Percentiles rank a stretch among this genome's conserved stretches.
Conservation (phyloP, 2,113 vertebrate species). For the Nansenia antarctica region DNA sequence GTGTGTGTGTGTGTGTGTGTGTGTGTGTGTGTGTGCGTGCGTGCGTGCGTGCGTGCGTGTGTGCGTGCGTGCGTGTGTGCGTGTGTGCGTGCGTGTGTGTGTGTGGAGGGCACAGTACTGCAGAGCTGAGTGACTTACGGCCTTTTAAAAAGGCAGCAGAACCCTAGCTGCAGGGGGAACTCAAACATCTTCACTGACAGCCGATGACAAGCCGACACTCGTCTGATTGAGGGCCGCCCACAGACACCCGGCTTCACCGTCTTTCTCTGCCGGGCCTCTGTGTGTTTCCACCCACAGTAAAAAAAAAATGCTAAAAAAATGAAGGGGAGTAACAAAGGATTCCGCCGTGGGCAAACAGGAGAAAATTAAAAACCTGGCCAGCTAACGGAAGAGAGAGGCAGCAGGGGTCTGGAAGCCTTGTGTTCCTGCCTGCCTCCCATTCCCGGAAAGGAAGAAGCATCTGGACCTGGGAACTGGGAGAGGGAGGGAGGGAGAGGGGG, state of each 20-base stretch:
- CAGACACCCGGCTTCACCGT: neutral
- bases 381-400: neutral
- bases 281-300: neutral
- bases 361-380: neutral
- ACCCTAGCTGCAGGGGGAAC: neutral
- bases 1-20: neutral
- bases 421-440: neutral
- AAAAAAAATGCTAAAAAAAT: too few relatives aligned
- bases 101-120: neutral
- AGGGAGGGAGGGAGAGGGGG: neutral
- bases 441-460: constrained; percentile 15
- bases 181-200: constrained; percentile 27
- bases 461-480: constrained; percentile 12
- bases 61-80: neutral
- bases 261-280: neutral
- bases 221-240: constrained; percentile 2
- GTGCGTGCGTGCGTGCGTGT: neutral
- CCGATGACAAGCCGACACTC: constrained; percentile 36
- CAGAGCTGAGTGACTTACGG: neutral
- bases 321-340: neutral
- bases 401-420: neutral
- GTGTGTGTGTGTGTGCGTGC: neutral
- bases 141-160: neutral
- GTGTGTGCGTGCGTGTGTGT: neutral
- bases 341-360: neutral